These are phyloP conservation scores for Hypotaenidia okinawae DNA, from an alignment of 2,797 vertebrate species.

Conservation along the genomic window DNA sequence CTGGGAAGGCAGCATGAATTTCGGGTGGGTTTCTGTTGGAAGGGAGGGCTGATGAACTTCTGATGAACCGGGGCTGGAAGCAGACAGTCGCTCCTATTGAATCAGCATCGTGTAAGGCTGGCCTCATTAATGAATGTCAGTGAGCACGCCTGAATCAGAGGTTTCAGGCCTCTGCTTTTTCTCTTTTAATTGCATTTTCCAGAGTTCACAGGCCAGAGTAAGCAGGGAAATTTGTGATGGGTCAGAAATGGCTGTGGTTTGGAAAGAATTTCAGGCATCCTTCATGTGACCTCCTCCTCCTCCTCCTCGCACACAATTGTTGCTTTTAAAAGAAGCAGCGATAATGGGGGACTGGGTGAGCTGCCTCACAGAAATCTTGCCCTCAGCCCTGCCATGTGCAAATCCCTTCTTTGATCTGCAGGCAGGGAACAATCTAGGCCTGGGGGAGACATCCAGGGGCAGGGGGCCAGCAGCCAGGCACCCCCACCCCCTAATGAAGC, in stretches of 20 bases:
- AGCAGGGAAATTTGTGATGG: constrained; percentile 58
- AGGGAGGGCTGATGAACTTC: constrained; percentile 63
- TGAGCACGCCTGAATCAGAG: constrained; percentile 1
- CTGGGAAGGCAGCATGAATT: constrained; percentile 13
- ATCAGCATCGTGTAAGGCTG: constrained; percentile 38
- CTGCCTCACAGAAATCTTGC: constrained; percentile 26
- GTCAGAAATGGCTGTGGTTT: constrained; percentile 72
- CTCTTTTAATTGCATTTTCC: constrained; percentile 71
- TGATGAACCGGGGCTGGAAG: constrained; percentile 47
- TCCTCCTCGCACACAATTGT: constrained; percentile 56
- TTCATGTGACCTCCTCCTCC: constrained; percentile 65
- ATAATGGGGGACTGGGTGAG: constrained; percentile 56
- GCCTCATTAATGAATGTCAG: constrained; percentile 62
- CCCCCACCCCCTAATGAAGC: fast-evolving
- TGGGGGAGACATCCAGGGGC: fast-evolving
- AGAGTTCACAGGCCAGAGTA: constrained; percentile 60
- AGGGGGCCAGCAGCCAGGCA: background rate
- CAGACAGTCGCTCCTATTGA: constrained; percentile 58
- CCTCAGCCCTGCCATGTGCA: background rate
- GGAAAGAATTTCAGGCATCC: constrained; percentile 78
- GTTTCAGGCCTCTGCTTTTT: constrained; percentile 54
- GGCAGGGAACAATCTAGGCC: background rate
- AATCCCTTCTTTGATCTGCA: background rate
- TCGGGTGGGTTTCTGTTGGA: background rate
- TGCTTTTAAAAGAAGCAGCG: constrained; percentile 58